Conservation (phyloP, 2,888 invertebrate species). For the Scaptomyza tumidula region DNA sequence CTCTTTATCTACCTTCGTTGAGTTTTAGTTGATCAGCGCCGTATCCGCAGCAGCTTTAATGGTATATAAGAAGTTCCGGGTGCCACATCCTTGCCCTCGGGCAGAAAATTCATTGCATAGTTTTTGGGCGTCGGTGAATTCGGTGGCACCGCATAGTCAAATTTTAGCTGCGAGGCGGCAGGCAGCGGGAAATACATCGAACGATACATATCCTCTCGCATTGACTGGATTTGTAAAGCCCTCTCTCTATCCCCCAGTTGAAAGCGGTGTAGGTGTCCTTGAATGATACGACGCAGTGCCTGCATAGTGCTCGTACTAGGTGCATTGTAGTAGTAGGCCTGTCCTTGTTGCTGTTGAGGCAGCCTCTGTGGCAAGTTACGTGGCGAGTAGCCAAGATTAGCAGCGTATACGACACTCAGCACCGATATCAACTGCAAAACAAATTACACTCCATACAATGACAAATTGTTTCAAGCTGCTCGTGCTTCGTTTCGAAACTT, state of each 20-base stretch:
- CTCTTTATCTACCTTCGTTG: slow-evolving; percentile 2
- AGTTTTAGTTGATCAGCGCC: slow-evolving; percentile 40
- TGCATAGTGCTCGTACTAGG: slow-evolving; percentile 53
- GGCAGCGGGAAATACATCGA: slow-evolving; percentile 2
- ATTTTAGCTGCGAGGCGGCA: slow-evolving; percentile 31
- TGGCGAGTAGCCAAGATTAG: slow-evolving; percentile 33
- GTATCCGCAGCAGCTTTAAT: slow-evolving; percentile 54
- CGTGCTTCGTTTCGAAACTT: slow-evolving; percentile 25
- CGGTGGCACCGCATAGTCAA: slow-evolving; percentile 57
- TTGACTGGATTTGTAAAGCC: slow-evolving; percentile 13
- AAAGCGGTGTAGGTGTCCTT: slow-evolving; percentile 55
- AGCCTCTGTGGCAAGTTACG: slow-evolving; percentile 28
- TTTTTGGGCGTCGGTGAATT: slow-evolving; percentile 76
- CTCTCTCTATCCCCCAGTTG: slow-evolving; percentile 56
- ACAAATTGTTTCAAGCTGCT: slow-evolving; percentile 21
- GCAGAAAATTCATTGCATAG: slow-evolving; percentile 78
- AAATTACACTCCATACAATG: slow-evolving; percentile 42
- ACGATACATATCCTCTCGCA: slow-evolving; percentile 54
- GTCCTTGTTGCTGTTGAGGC: slow-evolving; percentile 8
- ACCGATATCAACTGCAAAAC: slow-evolving; percentile 62
- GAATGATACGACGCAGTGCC: slow-evolving; percentile 48
- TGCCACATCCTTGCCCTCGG: slow-evolving; percentile 78
- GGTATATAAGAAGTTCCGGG: slow-evolving; percentile 82
- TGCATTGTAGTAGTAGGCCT: slow-evolving; percentile 64
- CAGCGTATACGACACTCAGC: slow-evolving; percentile 50